Conservation (phyloP, 2,888 invertebrate species). For the Temnothorax ravouxi region DNA sequence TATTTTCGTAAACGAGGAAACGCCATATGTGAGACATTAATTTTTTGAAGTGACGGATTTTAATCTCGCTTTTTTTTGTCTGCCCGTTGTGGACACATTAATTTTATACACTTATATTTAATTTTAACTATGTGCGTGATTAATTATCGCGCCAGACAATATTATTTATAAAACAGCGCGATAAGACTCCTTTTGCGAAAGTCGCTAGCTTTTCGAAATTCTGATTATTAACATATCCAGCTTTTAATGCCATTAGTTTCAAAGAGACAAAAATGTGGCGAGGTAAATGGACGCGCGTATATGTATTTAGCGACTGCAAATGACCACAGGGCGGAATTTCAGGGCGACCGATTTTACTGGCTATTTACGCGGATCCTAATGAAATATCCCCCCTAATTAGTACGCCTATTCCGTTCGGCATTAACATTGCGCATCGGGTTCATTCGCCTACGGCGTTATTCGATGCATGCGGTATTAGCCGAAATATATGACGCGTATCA, state of each 20-base stretch:
- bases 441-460: slow-evolving; percentile 42
- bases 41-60: slow-evolving; percentile 11
- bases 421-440: slow-evolving; percentile 45
- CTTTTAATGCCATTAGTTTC: slow-evolving; percentile 25
- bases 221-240: slow-evolving; percentile 31
- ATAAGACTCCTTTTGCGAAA: neutral
- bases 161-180: slow-evolving; percentile 27
- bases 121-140: slow-evolving; percentile 5
- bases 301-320: slow-evolving; percentile 29
- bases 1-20: neutral
- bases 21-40: neutral
- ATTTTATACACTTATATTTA: neutral
- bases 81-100: neutral
- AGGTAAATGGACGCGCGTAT: neutral
- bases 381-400: slow-evolving; percentile 53
- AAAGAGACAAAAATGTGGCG: slow-evolving; percentile 18
- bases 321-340: slow-evolving; percentile 37
- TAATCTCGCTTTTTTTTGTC: neutral
- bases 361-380: slow-evolving; percentile 51
- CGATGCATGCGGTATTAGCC: slow-evolving; percentile 37
- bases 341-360: slow-evolving; percentile 47
- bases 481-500: slow-evolving; percentile 48
- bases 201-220: neutral
- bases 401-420: slow-evolving; percentile 42
- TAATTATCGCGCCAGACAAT: neutral